Evolutionary conservation across 2,888 invertebrate species (phyloP).

Genomic region (Megalurothrips usitatus): DNA sequence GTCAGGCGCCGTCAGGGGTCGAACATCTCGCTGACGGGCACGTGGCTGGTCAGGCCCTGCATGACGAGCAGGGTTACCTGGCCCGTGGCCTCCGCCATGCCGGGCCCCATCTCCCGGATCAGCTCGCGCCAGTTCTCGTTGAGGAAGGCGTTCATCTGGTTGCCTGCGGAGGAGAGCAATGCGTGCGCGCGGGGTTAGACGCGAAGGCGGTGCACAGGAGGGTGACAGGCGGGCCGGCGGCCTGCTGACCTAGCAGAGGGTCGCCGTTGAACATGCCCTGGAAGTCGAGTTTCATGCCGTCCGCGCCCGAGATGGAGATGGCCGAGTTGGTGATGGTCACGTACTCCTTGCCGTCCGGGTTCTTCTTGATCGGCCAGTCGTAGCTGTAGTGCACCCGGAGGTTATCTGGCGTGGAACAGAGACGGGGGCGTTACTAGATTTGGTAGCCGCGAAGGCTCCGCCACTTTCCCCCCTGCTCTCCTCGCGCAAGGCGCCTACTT

Average conservation of each 20-base stretch:
- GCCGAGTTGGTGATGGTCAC: slow-evolving; percentile 26
- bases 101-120: slow-evolving; percentile 32
- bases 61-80: slow-evolving; percentile 32
- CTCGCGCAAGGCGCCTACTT: background rate
- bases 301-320: slow-evolving; percentile 29
- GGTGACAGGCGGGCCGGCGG: background rate
- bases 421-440: background rate
- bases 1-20: background rate
- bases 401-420: background rate
- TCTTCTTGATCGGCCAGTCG: background rate
- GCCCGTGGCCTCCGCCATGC: slow-evolving; percentile 35
- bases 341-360: slow-evolving; percentile 31
- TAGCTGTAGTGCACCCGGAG: background rate
- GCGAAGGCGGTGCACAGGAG: too few relatives aligned
- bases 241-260: slow-evolving; percentile 18
- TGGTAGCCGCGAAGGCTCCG: too few relatives aligned
- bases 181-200: too few relatives aligned
- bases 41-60: slow-evolving; percentile 31
- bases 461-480: too few relatives aligned
- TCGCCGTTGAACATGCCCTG: slow-evolving; percentile 35
- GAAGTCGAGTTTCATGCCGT: slow-evolving; percentile 30
- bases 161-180: slow-evolving; percentile 25
- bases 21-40: slow-evolving; percentile 29
- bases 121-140: slow-evolving; percentile 34
- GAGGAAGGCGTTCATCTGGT: slow-evolving; percentile 34